These are phyloP conservation scores for Arctocebus calabarensis DNA, from an alignment of 2,797 vertebrate species.

Conservation along the genomic window DNA sequence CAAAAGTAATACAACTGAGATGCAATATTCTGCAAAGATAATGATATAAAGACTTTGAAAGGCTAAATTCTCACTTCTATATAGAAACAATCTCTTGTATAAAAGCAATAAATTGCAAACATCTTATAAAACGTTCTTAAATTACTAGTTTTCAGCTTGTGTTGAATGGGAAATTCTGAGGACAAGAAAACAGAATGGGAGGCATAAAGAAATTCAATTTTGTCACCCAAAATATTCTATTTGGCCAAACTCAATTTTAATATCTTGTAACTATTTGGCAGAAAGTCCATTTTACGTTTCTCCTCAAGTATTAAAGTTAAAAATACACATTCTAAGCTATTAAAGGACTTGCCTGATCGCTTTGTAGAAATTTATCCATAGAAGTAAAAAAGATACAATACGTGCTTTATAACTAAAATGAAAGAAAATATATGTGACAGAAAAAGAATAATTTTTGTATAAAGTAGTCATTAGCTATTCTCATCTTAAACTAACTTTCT, in stretches of 20 bases:
- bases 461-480: neutral
- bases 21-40: slow-evolving; percentile 34
- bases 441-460: slow-evolving; percentile 26
- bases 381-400: slow-evolving; percentile 6
- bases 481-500: slow-evolving; percentile 50
- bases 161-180: neutral
- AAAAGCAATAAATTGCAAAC: slow-evolving; percentile 16
- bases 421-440: neutral
- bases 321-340: slow-evolving; percentile 1
- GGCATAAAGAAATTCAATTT: slow-evolving; percentile 56
- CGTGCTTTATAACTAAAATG: neutral
- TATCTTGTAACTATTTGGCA: neutral
- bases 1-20: slow-evolving; percentile 5
- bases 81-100: slow-evolving; percentile 20
- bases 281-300: slow-evolving; percentile 36
- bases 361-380: neutral
- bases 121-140: slow-evolving; percentile 26
- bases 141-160: neutral
- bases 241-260: slow-evolving; percentile 19
- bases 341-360: slow-evolving; percentile 15
- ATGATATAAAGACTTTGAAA: slow-evolving; percentile 25
- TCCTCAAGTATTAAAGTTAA: slow-evolving; percentile 14
- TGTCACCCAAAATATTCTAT: slow-evolving; percentile 21
- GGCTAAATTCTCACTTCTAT: slow-evolving; percentile 7
- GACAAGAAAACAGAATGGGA: slow-evolving; percentile 19